Base-by-base conservation (phyloP, 2,113 vertebrate species). In the Ictalurus furcatus region DNA sequence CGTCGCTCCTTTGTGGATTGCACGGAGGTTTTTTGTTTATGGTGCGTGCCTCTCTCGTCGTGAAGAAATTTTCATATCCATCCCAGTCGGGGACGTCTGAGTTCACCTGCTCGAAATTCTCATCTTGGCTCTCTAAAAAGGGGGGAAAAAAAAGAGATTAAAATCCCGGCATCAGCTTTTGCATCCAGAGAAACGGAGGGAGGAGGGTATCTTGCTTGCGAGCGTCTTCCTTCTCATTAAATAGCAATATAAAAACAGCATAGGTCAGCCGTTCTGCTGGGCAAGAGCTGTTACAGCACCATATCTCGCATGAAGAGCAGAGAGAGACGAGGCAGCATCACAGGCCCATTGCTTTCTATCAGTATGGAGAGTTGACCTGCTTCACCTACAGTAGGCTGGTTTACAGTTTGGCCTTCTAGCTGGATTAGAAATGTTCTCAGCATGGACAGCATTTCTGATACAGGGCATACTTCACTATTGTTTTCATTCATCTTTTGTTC, bases 211-310 rank as follows among this genome's bases (percentile, higher is more conserved):
- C 93, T 92, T 56, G 90, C 89, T 83, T 48, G 87, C 56, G 21
- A 59, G 88, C 30, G 48, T 58, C 59, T 88, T 54, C 86, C 90
- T 92, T 93, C 94, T 94, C 91, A 95, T 95, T 95, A 95, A 95
- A 94, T 85, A 94, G 93, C 94, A 94, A 95, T 96, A 94, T 95
- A 95, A 95, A 96, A 96, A 95, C 95, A 94, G 94, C 91, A 58
- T 90, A 85, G 94, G 93, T 95, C 94, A 95, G 94, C 94, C 91
- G 30, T 94, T 92, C 91, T 90, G 52, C 74, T 87, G 85, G 9
- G 90, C 90, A 89, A 93, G 93, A 90, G 92, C 90, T 93, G 92
- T 93, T 93, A 86, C 25, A 48, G 23, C 61, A 1, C 19, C 25
- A 30, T 85, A 21, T 85, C 84, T 71, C 44, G n/a, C 30, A 85